Base-by-base conservation (phyloP, 1,140 invertebrate species). In the Leguminivora glycinivorella region DNA sequence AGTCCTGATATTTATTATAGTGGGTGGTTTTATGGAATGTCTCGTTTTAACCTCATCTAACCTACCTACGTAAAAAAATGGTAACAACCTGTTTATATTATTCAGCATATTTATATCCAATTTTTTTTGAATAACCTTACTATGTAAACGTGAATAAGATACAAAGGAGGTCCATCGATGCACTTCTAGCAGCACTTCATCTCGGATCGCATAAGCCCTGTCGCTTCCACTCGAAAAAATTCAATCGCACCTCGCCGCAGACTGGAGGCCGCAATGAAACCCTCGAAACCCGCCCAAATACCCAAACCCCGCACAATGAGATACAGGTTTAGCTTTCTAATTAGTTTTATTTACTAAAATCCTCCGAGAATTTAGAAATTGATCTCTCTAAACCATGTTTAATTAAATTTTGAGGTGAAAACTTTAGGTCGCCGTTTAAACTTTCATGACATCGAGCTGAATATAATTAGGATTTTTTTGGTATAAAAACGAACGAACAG, bases 141-240 rank as follows among this genome's bases (percentile, higher is more conserved):
- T 14, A 12, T 14, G 34, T 38, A 38, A 12, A 38, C 1, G 10
- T 6, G 0, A 38, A 38, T 14, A 38, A 38, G 2, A 38, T 4
- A 9, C 34, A 38, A 38, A 38, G 34, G 10, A 22, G 47, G 4
- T 52, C 2, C 7, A 10, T 10, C 19, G 19, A 1, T 22, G 24
- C 56, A 58, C 56, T 58, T 58, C 56, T 29, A 14, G 56, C 56
- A 58, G 0, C 22, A 17, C 22, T 26, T 58, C 25, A 58, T 58
- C 56, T 26, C 25, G 25, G 25, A 10, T n/a, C 22, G 56, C 25
- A 58, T 83, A 84, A 87, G 82, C 81, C 76, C 84, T 84, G 86
- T 88, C 86, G 79, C 83, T 89, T 89, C 85, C 89, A 91, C 85
- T 89, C 83, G 87, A 91, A 89, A 91, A 88, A 89, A 78, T 88